Evolutionary conservation across 2,797 vertebrate genomes (phyloP), one percentile per base, ranked within the genome.

Genomic region (Ctenosaura bakeri): DNA sequence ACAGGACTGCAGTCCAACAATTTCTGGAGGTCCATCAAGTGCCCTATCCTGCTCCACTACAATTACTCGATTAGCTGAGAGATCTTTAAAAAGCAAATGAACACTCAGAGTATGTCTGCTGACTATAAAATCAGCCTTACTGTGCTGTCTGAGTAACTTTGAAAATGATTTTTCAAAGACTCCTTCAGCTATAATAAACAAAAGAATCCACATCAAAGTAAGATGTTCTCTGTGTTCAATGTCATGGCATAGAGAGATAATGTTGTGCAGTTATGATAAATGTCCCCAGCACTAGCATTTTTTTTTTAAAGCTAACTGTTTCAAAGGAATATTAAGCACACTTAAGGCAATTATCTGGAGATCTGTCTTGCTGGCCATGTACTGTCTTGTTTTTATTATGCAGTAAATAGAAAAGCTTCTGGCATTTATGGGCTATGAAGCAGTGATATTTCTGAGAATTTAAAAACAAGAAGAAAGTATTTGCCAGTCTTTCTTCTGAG

Each of bases 261-360:
- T 91, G 91, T 91, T 88, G 85, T 81, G 56, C 20, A 91, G 73
- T 92, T 92, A 92, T 64, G 85, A 95, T 91, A 92, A 94, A 93
- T 90, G 59, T 89, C 94, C 92, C 86, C 87, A 90, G 77, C 64
- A 79, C 56, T 78, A 64, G 54, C 89, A 95, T 95, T 69, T 77
- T 77, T 81, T 81, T 6, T 46, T 3, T 10, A 52, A 59, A 81
- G 92, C 66, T 91, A 92, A 90, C 0, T 0, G 85, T 10, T 59
- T 95, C 79, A 94, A 38, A 89, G 88, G 52, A 94, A 94, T 77
- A 96, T 92, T 93, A 93, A 94, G 92, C n/a, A 87, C 3, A 56
- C 89, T 95, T 92, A 42, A 78, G 46, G 89, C 54, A 90, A 50
- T 83, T 89, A 91, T 89, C 88, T 89, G 73, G 8, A 62, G 46